Base-by-base conservation (phyloP, 2,888 invertebrate species). In the Polydrusus pterygomalis region DNA sequence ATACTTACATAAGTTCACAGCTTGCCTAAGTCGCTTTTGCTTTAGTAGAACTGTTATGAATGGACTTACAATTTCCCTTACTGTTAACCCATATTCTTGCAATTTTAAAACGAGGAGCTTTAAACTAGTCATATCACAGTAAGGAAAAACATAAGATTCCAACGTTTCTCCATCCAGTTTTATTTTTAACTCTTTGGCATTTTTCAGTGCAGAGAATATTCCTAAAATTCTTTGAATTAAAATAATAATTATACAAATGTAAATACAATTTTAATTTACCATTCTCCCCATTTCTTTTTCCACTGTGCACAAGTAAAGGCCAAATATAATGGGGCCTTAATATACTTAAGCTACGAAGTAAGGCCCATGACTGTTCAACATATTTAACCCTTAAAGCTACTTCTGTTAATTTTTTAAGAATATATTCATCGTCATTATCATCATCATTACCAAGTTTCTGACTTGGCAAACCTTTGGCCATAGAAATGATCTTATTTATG, bases 291-390 rank as follows among this genome's bases (percentile, higher is more conserved):
- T 88, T 87, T 20, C 84, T 86, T 62, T 87, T 88, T 0, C 89
- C 88, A 9, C 87, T 87, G 1, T 89, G 87, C 18, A 92, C 64
- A 58, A 93, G 75, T 65, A 93, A 85, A 0, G 93, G 92, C 93
- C 93, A 93, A 83, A 92, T 93, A 83, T 90, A 93, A 80, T 93
- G 93, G 0, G 91, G 88, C 15, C 91, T 88, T 5, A 91, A 72
- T 20, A 70, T 65, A 20, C 70, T 17, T 10, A 85, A 73, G 62
- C 79, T 78, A 65, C 80, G 84, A 56, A 91, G 88, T 79, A 91
- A 74, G 49, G 87, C 87, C 40, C 90, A 78, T 0, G 90, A 89
- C 2, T 90, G 77, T 0, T 89, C 88, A 0, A 86, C 83, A 77
- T 89, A 89, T 38, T 87, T 87, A 9, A 85, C 80, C 72, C 88